These are phyloP conservation scores for Synanthedon myopaeformis DNA, from an alignment of 2,888 invertebrate genomes.

Conservation along the genomic window DNA sequence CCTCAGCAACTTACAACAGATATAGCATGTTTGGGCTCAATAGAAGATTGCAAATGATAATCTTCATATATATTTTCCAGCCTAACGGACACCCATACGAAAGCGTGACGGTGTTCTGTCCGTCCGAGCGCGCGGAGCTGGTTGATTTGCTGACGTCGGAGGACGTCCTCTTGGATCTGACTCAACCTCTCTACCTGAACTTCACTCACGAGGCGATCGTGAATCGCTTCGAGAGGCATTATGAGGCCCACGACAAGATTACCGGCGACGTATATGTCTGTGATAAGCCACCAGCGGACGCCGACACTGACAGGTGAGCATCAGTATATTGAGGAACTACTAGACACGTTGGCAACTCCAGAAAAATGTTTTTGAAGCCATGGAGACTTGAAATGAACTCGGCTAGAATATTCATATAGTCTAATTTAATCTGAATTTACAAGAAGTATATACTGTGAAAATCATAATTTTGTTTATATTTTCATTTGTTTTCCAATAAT, in stretches of 20 bases:
- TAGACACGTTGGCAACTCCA: too few relatives aligned
- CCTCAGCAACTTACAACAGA: too few relatives aligned
- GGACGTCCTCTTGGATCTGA: conserved; percentile 83
- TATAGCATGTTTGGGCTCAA: too few relatives aligned
- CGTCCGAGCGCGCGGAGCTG: conserved; percentile 78
- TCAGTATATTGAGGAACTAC: too few relatives aligned
- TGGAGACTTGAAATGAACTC: not conserved
- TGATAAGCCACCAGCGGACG: conserved; percentile 72
- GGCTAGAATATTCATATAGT: too few relatives aligned
- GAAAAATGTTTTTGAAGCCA: too few relatives aligned
- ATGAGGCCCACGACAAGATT: conserved; percentile 82
- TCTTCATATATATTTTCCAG: conserved; percentile 53
- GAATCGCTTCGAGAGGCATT: conserved; percentile 74
- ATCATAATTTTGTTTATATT: too few relatives aligned
- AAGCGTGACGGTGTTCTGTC: conserved; percentile 88
- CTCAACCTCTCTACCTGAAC: conserved; percentile 85
- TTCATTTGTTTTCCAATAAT: too few relatives aligned
- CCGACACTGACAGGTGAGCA: conserved; percentile 71
- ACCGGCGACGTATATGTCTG: conserved; percentile 85
- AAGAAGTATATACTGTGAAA: too few relatives aligned
- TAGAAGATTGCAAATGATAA: too few relatives aligned
- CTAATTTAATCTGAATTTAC: too few relatives aligned
- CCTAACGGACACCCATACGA: conserved; percentile 84
- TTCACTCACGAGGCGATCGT: conserved; percentile 87
- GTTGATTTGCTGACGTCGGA: conserved; percentile 80